Evolutionary conservation across 1,140 invertebrate genomes (phyloP).

Genomic region (Drosophila ohnishii): DNA sequence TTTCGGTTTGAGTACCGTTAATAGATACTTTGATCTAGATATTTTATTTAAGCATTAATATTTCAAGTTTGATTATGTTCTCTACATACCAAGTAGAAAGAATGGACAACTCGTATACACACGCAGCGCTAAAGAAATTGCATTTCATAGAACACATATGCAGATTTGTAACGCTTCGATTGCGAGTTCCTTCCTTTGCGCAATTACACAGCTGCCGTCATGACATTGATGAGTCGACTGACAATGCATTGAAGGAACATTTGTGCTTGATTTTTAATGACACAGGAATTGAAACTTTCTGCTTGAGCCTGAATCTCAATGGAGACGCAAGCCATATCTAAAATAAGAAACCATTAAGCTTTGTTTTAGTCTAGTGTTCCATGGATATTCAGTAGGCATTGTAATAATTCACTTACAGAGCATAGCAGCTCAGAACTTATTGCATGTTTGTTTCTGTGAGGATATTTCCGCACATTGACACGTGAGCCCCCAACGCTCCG

Average conservation of each 20-base stretch:
- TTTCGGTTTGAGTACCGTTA: not conserved
- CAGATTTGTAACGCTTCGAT: not conserved
- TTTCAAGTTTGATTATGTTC: not conserved
- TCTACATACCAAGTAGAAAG: not conserved
- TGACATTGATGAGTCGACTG: not conserved
- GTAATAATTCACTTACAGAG: conserved; percentile 4
- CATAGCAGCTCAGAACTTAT: not conserved
- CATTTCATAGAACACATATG: not conserved
- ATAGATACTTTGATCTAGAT: too few species aligned
- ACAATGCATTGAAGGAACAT: not conserved
- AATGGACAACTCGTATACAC: not conserved
- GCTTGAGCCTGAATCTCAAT: not conserved
- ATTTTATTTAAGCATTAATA: not conserved
- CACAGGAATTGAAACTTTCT: not conserved
- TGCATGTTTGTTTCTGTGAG: conserved; percentile 3
- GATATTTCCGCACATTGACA: conserved; percentile 6
- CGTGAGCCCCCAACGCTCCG: not conserved
- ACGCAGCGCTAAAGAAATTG: not conserved
- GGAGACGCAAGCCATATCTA: not conserved
- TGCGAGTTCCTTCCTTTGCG: not conserved
- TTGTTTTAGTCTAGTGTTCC: not conserved
- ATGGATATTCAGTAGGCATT: not conserved
- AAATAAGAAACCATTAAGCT: not conserved
- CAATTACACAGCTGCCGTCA: not conserved
- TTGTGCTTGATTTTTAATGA: not conserved